Evolutionary conservation across 1,140 invertebrate genomes (phyloP).

Genomic region (Brachionus asplanchnoidis): DNA sequence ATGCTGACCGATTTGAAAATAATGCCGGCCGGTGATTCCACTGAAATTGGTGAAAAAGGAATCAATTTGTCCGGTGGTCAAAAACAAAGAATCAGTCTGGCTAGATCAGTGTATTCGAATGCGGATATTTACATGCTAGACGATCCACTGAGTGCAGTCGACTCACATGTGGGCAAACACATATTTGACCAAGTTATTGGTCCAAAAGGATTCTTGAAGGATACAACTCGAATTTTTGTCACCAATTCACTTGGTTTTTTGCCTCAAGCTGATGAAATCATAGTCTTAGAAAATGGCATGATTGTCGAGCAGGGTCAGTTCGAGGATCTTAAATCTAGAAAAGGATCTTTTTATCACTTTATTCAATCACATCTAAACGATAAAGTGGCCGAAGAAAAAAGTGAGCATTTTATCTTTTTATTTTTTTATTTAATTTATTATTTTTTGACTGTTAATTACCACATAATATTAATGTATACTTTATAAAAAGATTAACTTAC

Average conservation of each 20-base stretch:
- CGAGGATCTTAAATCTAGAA: neutral
- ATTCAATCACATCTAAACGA: conserved; percentile 22
- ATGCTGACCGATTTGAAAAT: conserved; percentile 50
- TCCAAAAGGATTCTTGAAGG: conserved; percentile 48
- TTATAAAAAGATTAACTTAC: no score
- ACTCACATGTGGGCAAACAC: conserved; percentile 57
- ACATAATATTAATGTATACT: no score
- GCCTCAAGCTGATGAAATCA: conserved; percentile 40
- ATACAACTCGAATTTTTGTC: conserved; percentile 42
- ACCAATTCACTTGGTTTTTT: conserved; percentile 42
- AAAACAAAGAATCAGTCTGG: conserved; percentile 50
- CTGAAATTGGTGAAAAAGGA: conserved; percentile 45
- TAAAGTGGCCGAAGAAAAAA: neutral
- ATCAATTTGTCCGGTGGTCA: conserved; percentile 54
- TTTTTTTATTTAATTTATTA: neutral
- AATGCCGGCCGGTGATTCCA: conserved; percentile 39
- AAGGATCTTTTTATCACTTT: neutral
- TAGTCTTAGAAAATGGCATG: conserved; percentile 34
- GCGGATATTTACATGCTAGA: conserved; percentile 60
- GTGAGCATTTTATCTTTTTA: neutral
- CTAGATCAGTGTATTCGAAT: conserved; percentile 51
- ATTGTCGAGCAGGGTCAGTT: conserved; percentile 37
- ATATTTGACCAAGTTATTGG: conserved; percentile 54
- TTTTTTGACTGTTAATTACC: no score
- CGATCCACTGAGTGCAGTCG: conserved; percentile 60